Percentiles rank a stretch among this genome's conserved stretches.
phyloP scores from a whole-genome alignment of 2,797 vertebrate genomes.

The Ficedula albicollis region DNA sequence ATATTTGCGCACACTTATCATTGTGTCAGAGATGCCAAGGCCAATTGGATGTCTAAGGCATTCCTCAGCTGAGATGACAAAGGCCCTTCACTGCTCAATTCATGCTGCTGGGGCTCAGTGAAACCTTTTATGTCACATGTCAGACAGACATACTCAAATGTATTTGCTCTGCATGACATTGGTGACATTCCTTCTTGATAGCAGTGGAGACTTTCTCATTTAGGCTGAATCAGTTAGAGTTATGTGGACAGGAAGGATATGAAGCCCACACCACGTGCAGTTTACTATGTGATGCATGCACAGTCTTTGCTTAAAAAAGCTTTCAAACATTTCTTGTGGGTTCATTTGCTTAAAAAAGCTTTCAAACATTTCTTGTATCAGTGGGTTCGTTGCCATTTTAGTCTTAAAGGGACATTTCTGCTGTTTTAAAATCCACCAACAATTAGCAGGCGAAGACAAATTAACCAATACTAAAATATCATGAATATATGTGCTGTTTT shows the following conservation, averaged over 20 bases:
- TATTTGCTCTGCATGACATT: not conserved
- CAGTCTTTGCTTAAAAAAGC: not conserved
- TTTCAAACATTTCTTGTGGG: no score
- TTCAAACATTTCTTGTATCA: not conserved
- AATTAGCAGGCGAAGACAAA: not conserved
- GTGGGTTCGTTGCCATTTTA: not conserved
- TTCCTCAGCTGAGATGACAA: not conserved
- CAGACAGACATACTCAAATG: not conserved
- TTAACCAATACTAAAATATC: not conserved
- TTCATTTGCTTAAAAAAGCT: not conserved
- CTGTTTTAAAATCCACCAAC: not conserved
- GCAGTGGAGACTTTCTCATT: not conserved
- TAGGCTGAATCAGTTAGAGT: not conserved
- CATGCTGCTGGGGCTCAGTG: not conserved
- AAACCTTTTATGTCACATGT: not conserved
- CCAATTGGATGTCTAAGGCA: not conserved
- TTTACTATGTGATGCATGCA: not conserved
- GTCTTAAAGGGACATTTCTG: not conserved
- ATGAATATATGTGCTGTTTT: not conserved
- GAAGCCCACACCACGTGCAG: not conserved
- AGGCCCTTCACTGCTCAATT: not conserved
- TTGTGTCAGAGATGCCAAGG: not conserved
- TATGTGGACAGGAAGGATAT: not conserved
- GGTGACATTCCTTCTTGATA: slow-evolving; percentile 49
- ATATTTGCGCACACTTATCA: slow-evolving; percentile 18